Conservation (phyloP, 2,113 vertebrate species). For the Peromyscus maniculatus region DNA sequence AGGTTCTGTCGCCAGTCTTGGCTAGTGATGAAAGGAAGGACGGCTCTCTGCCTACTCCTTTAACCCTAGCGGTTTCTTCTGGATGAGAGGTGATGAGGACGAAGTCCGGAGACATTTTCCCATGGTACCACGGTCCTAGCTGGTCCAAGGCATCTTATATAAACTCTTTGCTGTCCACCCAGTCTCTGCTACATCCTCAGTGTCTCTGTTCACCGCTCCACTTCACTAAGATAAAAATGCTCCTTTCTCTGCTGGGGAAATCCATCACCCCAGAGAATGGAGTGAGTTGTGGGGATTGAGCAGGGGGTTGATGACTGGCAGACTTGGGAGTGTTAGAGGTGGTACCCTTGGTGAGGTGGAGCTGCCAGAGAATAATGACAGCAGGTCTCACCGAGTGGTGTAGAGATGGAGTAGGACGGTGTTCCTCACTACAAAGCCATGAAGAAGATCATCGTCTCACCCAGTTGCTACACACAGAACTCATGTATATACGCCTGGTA, state of each 20-base stretch:
- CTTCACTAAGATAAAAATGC: slow-evolving; percentile 4
- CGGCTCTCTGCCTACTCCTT: background rate
- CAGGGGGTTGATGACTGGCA: background rate
- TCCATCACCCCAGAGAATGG: background rate
- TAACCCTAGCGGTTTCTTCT: background rate
- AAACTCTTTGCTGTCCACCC: background rate
- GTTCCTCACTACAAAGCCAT: background rate
- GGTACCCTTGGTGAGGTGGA: background rate
- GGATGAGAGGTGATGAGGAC: background rate
- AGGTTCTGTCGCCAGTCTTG: background rate
- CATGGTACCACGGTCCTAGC: background rate
- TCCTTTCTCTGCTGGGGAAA: background rate
- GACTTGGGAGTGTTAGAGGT: background rate
- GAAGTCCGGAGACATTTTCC: background rate
- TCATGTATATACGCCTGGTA: background rate
- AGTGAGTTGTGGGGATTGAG: background rate
- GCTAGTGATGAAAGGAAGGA: background rate
- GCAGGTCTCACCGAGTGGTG: background rate
- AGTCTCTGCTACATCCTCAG: background rate
- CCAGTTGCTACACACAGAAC: background rate
- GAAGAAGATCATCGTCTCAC: background rate
- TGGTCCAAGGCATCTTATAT: background rate
- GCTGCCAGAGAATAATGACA: background rate
- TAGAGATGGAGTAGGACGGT: background rate
- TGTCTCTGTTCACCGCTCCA: background rate